Base-by-base conservation (phyloP, 2,797 vertebrate genomes). In the Novumbra hubbsi region DNA sequence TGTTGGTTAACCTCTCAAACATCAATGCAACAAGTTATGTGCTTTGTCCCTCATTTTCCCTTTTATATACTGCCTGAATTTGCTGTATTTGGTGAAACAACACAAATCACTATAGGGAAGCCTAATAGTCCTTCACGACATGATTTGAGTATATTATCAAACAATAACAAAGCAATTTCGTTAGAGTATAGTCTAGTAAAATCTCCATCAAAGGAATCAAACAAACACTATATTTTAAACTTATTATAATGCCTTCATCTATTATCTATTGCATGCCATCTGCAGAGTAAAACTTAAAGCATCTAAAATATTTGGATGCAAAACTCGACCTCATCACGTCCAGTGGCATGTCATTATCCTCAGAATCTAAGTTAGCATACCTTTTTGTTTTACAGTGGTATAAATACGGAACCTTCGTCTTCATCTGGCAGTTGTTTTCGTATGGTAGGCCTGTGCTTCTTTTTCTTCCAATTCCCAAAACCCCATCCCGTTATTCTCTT, bases 401-500 rank as follows among this genome's bases (percentile, higher is more conserved):
- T 66, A 16, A 6, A 32, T 2, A 15, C 7, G 34, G 5, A 3
- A 38, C 27, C 68, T 66, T 66, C 12, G 27, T 70, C 7, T 27
- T 34, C 62, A n/a, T 48, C 21, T 27, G 17, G 2, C 38, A 30
- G 28, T 73, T 19, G 24, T 60, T 57, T 34, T 28, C 16, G 52
- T 66, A 45, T 55, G 38, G 57, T 34, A 14, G 16, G 19, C 1
- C 32, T 6, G 21, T 73, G 76, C 82, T 12, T n/a, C 67, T 52
- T 34, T 11, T 71, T 75, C 71, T 38, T 38, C 73, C 77, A 67
- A 72, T 80, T 84, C 76, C 79, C 84, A 77, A 76, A 57, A 50
- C 69, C 52, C 64, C 62, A 60, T 87, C 79, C 88, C 86, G 88
- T 89, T 90, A 88, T 68, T 81, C 75, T 75, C 76, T 68, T 60